A percentile compares a stretch with the other conserved stretches of the same genome.
Conservation (phyloP, 2,888 invertebrate species). For the Icerya purchasi region DNA sequence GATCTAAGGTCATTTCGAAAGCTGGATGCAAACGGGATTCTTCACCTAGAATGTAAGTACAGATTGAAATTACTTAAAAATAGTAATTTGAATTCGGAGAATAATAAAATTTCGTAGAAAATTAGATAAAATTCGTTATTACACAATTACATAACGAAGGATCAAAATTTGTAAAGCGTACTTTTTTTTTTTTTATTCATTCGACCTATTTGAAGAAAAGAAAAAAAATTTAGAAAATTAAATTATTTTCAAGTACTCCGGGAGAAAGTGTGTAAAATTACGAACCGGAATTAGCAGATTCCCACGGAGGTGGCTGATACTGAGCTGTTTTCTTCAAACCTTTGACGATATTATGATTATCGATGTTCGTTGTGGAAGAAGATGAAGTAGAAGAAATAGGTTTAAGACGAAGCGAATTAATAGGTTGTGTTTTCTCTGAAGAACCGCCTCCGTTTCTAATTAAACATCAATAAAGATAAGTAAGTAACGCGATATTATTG, state of each 20-base stretch:
- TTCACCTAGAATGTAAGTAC: slow-evolving; percentile 3
- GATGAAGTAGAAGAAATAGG: not conserved
- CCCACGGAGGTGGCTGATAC: slow-evolving; percentile 30
- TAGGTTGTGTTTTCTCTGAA: slow-evolving; percentile 31
- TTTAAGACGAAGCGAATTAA: slow-evolving; percentile 32
- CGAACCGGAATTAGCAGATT: slow-evolving; percentile 4
- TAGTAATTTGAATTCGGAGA: too few relatives aligned
- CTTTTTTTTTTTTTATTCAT: too few relatives aligned
- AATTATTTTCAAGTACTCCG: not conserved
- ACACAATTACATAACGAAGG: too few relatives aligned
- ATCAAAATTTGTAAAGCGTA: too few relatives aligned
- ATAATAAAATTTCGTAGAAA: too few relatives aligned
- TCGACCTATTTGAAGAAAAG: not conserved
- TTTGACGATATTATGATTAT: slow-evolving; percentile 14
- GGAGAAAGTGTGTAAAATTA: not conserved
- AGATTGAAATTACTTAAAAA: too few relatives aligned
- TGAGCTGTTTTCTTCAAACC: slow-evolving; percentile 32
- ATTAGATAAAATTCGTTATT: too few relatives aligned
- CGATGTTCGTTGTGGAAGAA: slow-evolving; percentile 2
- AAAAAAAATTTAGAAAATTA: not conserved
- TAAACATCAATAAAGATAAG: too few relatives aligned
- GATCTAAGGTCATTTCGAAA: slow-evolving; percentile 11
- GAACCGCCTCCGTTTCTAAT: slow-evolving; percentile 21
- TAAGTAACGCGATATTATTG: too few relatives aligned
- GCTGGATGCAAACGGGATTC: slow-evolving; percentile 11